These are phyloP conservation scores for Drosophila albomicans DNA, from an alignment of 1,140 invertebrate genomes.

Conservation along the genomic window DNA sequence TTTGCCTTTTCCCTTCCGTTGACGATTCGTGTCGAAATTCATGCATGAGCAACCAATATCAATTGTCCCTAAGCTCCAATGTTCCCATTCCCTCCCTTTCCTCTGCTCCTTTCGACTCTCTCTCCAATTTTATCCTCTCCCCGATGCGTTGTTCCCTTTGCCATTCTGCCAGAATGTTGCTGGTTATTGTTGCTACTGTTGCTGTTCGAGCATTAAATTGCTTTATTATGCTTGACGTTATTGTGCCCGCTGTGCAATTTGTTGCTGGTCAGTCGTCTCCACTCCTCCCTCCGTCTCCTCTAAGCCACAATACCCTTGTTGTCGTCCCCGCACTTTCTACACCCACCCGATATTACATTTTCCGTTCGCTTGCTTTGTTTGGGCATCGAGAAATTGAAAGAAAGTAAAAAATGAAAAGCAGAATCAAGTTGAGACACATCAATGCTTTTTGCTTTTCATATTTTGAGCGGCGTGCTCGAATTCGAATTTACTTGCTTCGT, in stretches of 20 bases:
- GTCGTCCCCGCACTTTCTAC: background rate
- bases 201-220: slow-evolving; percentile 74
- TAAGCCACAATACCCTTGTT: slow-evolving; percentile 1
- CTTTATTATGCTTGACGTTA: slow-evolving; percentile 77
- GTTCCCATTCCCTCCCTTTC: background rate
- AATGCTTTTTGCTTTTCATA: slow-evolving; percentile 31
- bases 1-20: background rate
- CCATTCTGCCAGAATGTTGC: slow-evolving; percentile 2
- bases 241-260: slow-evolving; percentile 71
- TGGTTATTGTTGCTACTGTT: slow-evolving; percentile 44
- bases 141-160: background rate
- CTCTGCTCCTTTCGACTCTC: no score
- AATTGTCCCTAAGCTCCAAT: slow-evolving; percentile 37
- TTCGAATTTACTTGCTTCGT: background rate
- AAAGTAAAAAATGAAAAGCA: slow-evolving; percentile 13
- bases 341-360: slow-evolving; percentile 3
- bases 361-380: slow-evolving; percentile 21
- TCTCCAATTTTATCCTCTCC: no score
- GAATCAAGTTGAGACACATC: slow-evolving; percentile 28
- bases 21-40: slow-evolving; percentile 62
- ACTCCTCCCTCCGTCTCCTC: background rate
- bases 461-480: slow-evolving; percentile 7
- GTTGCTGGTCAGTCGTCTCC: slow-evolving; percentile 50
- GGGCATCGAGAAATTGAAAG: slow-evolving; percentile 49
- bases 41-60: slow-evolving; percentile 60